Base-by-base conservation (phyloP, 1,140 invertebrate genomes). In the Drosophila orosa region DNA sequence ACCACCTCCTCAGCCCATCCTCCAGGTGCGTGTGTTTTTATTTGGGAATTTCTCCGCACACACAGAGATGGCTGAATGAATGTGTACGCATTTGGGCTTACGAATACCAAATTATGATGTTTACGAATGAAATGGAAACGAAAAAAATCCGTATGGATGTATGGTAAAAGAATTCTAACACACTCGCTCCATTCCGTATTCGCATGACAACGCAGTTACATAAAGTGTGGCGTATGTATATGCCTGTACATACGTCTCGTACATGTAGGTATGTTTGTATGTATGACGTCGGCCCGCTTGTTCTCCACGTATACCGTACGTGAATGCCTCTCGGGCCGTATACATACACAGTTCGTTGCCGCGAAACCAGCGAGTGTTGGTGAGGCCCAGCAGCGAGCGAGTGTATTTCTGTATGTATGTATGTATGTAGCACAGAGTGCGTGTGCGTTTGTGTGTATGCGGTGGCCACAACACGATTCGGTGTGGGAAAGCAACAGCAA, bases 61-160 rank as follows among this genome's bases (percentile, higher is more conserved):
- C 74, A 65, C 61, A 61, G 25, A 19, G 10, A 29, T 40, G 22
- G 22, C 24, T 33, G 29, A 29, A 50, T 50, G 48, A n/a, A 71
- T 82, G 57, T 78, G 60, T 78, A 86, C 82, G 84, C 75, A 82
- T 73, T 54, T 87, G 66, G 65, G 62, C 78, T 86, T 86, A 87
- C 84, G 82, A 89, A 84, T 89, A 89, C 84, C 73, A 89, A 89
- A 89, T 89, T 89, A 89, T 89, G 84, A 89, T 89, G 84, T 89
- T 89, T 89, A 89, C 84, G 84, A 89, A 89, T 89, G 84, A 89
- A 89, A 89, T 89, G 84, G 84, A 89, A 89, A 89, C 84, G 84
- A 78, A 89, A 78, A 89, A 84, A 84, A 74, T 65, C 69, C 63
- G 68, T 89, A 80, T 85, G 77, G 79, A 85, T 84, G 80, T 84